Base-by-base conservation (phyloP, 2,888 invertebrate species). In the Laspeyria flexula region DNA sequence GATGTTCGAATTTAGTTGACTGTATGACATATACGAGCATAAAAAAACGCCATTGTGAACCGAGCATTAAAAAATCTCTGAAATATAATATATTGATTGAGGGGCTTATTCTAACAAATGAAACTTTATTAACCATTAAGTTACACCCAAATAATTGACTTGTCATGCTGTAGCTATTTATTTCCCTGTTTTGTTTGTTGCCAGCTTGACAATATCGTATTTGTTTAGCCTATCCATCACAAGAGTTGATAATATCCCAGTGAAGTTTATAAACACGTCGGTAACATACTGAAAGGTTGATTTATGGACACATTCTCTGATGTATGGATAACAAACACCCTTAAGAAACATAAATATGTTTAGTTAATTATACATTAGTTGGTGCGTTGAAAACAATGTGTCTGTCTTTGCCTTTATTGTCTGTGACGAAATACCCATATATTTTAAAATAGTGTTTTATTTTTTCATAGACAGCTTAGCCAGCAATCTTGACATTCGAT, bases 201-300 rank as follows among this genome's bases (percentile, higher is more conserved):
- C 13, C 11, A 37, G 15, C 23, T 7, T 37, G 29, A 41, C 37
- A 41, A 25, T 30, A 43, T 27, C n/a, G 11, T 46, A 42, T 62
- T 62, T 58, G 21, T 52, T 55, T 43, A 44, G 38, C 12, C 37
- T 44, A 44, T 54, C 45, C 35, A 43, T 66, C 58, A 30, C 10
- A n/a, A n/a, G 16, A 15, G 37, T 35, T 41, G 34, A 38, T 54
- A 46, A 46, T 48, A 23, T 43, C n/a, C 44, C 25, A 43, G 23
- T 40, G 45, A 45, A 21, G 31, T 45, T 16, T 43, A 55, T 52
- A 55, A 58, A 58, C 38, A 54, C 34, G 40, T 43, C 39, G 29
- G 43, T 34, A 29, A 25, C 35, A 39, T 42, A 11, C 23, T 30
- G 29, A 18, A 50, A 16, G 12, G 9, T 30, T 46, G 39, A 34